phyloP scores from a whole-genome alignment of 2,797 vertebrate genomes.

The Chromis chromis region DNA sequence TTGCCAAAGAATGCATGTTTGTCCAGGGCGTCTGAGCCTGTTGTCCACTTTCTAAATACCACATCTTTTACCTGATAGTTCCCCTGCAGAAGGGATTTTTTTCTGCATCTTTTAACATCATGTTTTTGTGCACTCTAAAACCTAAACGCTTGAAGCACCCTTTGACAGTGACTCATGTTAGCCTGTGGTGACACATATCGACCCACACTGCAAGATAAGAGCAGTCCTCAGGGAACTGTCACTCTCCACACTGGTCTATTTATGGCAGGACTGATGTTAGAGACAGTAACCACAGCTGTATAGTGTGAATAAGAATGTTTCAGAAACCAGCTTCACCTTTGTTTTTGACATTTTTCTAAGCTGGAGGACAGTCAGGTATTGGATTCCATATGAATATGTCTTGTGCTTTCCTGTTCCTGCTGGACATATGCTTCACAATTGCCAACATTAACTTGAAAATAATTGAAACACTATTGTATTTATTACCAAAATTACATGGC shows the following conservation, averaged over 20 bases:
- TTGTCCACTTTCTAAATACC: not conserved
- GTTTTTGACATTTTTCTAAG: conserved; percentile 15
- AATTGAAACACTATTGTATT: not conserved
- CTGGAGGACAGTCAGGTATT: not conserved
- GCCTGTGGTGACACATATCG: conserved; percentile 39
- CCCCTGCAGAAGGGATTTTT: not conserved
- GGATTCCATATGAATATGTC: not conserved
- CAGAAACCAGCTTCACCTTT: not conserved
- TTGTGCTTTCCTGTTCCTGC: not conserved
- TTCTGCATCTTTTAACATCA: conserved; percentile 11
- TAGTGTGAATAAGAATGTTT: not conserved
- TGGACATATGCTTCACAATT: not conserved
- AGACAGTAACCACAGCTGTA: conserved; percentile 6
- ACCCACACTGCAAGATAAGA: conserved; percentile 47
- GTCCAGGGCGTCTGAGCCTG: not conserved
- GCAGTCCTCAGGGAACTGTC: conserved; percentile 47
- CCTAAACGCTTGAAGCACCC: conserved; percentile 9
- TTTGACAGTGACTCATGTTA: conserved; percentile 41
- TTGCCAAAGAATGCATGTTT: not conserved
- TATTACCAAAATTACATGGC: not conserved
- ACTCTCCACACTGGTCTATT: conserved; percentile 38
- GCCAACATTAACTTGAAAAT: not conserved
- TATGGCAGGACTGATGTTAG: conserved; percentile 23
- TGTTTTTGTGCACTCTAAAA: conserved; percentile 15
- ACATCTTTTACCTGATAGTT: not conserved